phyloP scores from a whole-genome alignment of 2,797 vertebrate species.

The Masticophis lateralis region DNA sequence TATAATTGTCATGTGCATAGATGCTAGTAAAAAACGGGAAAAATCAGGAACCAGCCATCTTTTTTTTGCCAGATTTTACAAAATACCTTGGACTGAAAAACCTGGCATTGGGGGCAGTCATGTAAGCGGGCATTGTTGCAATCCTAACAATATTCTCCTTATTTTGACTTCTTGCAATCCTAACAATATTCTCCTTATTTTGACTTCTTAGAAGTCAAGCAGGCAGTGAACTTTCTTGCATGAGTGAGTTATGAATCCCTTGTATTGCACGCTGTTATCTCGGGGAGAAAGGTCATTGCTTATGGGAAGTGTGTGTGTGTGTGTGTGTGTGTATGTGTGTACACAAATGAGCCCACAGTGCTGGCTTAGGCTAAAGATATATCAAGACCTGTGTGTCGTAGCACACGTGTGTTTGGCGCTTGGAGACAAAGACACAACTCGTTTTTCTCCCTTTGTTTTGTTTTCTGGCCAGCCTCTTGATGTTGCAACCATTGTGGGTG shows the following conservation, averaged over 20 bases:
- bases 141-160: not conserved
- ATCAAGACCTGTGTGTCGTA: not conserved
- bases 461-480: not conserved
- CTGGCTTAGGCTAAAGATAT: not conserved
- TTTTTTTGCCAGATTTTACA: not conserved
- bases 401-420: not conserved
- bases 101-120: too few species aligned
- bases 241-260: not conserved
- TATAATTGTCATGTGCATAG: not conserved
- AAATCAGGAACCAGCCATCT: not conserved
- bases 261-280: not conserved
- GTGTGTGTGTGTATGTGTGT: not conserved
- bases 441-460: not conserved
- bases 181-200: not conserved
- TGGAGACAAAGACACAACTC: constrained; percentile 47
- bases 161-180: not conserved
- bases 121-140: not conserved
- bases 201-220: not conserved
- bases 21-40: not conserved
- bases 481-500: not conserved
- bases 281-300: not conserved
- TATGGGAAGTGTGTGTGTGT: not conserved
- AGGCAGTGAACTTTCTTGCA: not conserved
- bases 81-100: not conserved
- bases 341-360: not conserved